Base-by-base conservation (phyloP, 2,888 invertebrate genomes). In the Brachynemurus nebulosus region DNA sequence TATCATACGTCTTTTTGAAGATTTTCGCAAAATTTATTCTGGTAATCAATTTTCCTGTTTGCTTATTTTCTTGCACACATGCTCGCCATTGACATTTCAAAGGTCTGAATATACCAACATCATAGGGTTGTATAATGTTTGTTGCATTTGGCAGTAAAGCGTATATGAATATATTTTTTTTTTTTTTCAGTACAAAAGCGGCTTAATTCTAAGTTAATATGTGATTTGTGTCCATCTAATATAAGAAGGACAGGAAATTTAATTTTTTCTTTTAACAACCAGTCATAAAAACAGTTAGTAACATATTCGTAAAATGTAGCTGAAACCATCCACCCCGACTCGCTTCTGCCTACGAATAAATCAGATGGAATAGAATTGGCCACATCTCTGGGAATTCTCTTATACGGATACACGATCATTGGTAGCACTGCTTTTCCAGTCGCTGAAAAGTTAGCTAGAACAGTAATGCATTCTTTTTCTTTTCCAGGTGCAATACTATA, bases 91-190 rank as follows among this genome's bases (percentile, higher is more conserved):
- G 34, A 11, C 30, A 42, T 40, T 55, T 55, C 19, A 54, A 36
- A 2, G 52, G 49, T 41, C 45, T 34, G 27, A 55, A 55, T n/a
- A 54, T 45, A 6, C 48, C 45, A 8, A 51, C 52, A 47, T 55
- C 55, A 21, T 49, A 51, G 2, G 55, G 55, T 43, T 55, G 57
- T 19, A 49, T 34, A 34, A 57, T 48, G 18, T 55, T 53, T 2
- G 51, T 55, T 7, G 52, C 23, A 44, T 54, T 55, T 2, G 53
- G 50, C 7, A 47, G 49, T n/a, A 55, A 39, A 25, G 40, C 48
- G 17, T 53, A 47, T 19, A 57, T 48, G 14, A 46, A 43, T 11
- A 58, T n/a, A n/a, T n/a, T n/a, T n/a, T n/a, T n/a, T 58, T 44
- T 47, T 14, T n/a, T 54, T 47, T 20, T 54, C 44, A 23, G 41